These are phyloP conservation scores for Leptestheria dahalacensis DNA, from an alignment of 1,140 invertebrate genomes.

Conservation along the genomic window DNA sequence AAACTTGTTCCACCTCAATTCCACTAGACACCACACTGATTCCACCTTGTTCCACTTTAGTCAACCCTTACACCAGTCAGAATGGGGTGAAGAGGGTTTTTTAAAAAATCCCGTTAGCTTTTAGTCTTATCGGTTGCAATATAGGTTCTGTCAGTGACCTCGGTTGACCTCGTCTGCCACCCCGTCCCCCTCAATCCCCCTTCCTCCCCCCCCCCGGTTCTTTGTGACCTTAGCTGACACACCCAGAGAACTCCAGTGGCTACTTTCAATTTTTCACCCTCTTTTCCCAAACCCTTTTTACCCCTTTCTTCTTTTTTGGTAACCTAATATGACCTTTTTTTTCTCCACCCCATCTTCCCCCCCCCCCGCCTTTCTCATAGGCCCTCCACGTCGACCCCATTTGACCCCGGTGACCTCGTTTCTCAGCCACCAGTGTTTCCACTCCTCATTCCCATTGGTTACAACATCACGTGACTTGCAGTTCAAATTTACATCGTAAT, in stretches of 20 bases:
- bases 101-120: too few relatives aligned
- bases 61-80: too few relatives aligned
- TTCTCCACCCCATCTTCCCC: background rate
- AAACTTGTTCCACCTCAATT: too few relatives aligned
- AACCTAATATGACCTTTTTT: background rate
- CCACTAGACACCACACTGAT: too few relatives aligned
- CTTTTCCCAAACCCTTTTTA: background rate
- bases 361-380: background rate
- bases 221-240: slow-evolving; percentile 18
- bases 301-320: background rate
- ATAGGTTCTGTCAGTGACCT: too few relatives aligned
- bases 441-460: background rate
- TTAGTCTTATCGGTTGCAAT: too few relatives aligned
- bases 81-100: too few relatives aligned
- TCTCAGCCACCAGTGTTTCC: background rate
- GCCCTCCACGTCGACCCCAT: too few relatives aligned
- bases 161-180: too few relatives aligned
- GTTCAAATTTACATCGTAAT: too few relatives aligned
- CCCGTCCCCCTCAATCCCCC: slow-evolving; percentile 1
- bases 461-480: too few relatives aligned
- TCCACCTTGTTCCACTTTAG: too few relatives aligned
- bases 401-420: background rate
- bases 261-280: background rate
- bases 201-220: background rate
- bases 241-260: slow-evolving; percentile 11